Base-by-base conservation (phyloP, 30 jellyfish, hydroid and myxozoan genomes). In the Pseudorhiza aurosa region DNA sequence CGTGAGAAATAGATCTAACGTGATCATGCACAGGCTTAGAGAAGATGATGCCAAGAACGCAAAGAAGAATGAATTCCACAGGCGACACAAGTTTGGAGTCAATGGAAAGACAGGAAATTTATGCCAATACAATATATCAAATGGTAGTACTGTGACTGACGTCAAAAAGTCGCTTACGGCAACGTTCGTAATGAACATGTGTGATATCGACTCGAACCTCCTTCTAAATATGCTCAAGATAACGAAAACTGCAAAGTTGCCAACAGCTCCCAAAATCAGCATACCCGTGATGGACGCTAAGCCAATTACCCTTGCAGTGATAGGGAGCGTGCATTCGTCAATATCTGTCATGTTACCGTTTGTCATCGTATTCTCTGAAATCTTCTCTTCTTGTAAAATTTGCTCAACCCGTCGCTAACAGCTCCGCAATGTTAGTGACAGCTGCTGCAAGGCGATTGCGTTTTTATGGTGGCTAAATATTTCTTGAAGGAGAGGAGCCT, bases 11-110 rank as follows among this genome's bases (percentile, higher is more conserved):
- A 62, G 59, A n/a, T 84, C 95, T 19, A 59, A n/a, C 19, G 74
- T 56, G 28, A 84, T 32, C 58, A 64, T 33, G 32, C 74, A 42
- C 7, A 84, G 18, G 42, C 84, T 65, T 5, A 84, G 22, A 10
- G 87, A 59, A 5, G 95, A 84, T 32, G 81, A 64, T 32, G 95
- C 68, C 0, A 71, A 59, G 64, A 84, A 64, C 27, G 85, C 27
- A 65, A 71, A 84, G 68, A 69, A 84, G 9, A 84, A 72, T 15
- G 95, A 76, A 58, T 84, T 84, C 95, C 95, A 84, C 37, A 84
- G 40, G 14, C 73, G 80, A 44, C 87, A 68, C 30, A 71, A 8
- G 33, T 32, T 49, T 42, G 95, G 86, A 6, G 83, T 30, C 18
- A 68, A 68, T 30, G 88, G 84, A 51, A 56, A 84, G 6, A 72